Base-by-base conservation (phyloP, 1,140 invertebrate species). In the Dreissena polymorpha region DNA sequence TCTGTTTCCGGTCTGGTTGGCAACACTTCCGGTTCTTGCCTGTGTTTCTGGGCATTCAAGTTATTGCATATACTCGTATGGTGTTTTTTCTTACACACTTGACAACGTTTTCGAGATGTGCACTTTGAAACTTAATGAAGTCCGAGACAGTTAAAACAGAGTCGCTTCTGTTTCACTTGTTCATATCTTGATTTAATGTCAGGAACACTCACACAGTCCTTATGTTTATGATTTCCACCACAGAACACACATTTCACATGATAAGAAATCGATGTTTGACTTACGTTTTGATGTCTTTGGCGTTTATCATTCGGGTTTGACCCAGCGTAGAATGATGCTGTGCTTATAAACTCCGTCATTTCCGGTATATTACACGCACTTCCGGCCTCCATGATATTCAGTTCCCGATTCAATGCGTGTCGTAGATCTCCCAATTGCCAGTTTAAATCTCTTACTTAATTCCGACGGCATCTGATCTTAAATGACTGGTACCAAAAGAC, bases 121-220 rank as follows among this genome's bases (percentile, higher is more conserved):
- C 50, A 50, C 39, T 49, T 23, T 13, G 16, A 14, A 21, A 69
- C 49, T 68, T 64, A 51, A 27, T 80, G 77, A n/a, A n/a, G 63
- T 8, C 77, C 69, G 10, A 80, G 21, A 80, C 77, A 80, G 25
- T 80, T 71, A 51, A 71, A 80, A 80, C 77, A 80, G 18, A 72
- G 68, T 55, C 72, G 29, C 51, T 50, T 49, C 57, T 14, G 57
- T 49, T 76, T 76, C 39, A 39, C 39, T 39, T 39, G 39, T 49
- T 16, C 29, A 49, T 49, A 69, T 39, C 27, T 69, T 21, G 67
- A 18, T 14, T 18, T 23, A 6, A 69, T 39, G 27, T 39, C 67
- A 29, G 67, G 67, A 69, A 29, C 29, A 27, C 12, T 69, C 21
- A 18, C 7, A 39, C 25, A 69, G 12, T 69, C 67, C 7, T 39